Evolutionary conservation across 92 coral and sea anemone genomes (phyloP), one percentile per base, ranked within the genome.

Genomic region (Umimayanthus kanabou): DNA sequence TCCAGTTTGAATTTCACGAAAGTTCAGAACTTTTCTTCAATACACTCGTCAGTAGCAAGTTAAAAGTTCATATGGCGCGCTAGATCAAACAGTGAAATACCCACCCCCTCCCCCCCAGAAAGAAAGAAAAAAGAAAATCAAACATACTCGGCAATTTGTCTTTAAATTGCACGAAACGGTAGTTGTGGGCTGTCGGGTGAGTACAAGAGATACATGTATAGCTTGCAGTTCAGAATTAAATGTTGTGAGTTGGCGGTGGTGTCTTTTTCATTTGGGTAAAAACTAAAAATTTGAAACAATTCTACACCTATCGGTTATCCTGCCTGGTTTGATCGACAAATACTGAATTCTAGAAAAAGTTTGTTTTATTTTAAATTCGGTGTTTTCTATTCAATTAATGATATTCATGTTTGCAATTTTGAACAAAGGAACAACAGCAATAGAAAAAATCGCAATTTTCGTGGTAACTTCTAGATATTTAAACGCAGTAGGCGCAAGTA

Each of bases 311-410:
- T n/a, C n/a, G n/a, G n/a, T n/a, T n/a, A n/a, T 57, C 66, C 23
- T 3, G 66, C 66, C 1, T 20, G 23, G 66, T 71, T 14, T 26
- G 76, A 39, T 43, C 49, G 45, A 75, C 53, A 75, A 75, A 75
- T 37, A 61, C 69, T 75, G 45, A 75, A 37, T 22, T 43, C 22
- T 30, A 75, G 1, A 39, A 75, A 39, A 75, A 75, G 79, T 75
- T 75, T 75, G 79, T 37, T 39, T 28, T 75, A 75, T 75, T 75
- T 75, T 5, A 75, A 75, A 75, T 75, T 75, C 39, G 28, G 23
- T 42, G 39, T 75, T 39, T 75, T 75, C 79, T 37, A 75, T 75
- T 75, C 47, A 75, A 75, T 75, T 75, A 75, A 20, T 37, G 45
- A 37, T 75, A 43, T 81, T 64, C 39, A 37, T n/a, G 18, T 9